These are phyloP conservation scores for Hipposideros larvatus DNA, from an alignment of 2,797 vertebrate species.

Conservation along the genomic window DNA sequence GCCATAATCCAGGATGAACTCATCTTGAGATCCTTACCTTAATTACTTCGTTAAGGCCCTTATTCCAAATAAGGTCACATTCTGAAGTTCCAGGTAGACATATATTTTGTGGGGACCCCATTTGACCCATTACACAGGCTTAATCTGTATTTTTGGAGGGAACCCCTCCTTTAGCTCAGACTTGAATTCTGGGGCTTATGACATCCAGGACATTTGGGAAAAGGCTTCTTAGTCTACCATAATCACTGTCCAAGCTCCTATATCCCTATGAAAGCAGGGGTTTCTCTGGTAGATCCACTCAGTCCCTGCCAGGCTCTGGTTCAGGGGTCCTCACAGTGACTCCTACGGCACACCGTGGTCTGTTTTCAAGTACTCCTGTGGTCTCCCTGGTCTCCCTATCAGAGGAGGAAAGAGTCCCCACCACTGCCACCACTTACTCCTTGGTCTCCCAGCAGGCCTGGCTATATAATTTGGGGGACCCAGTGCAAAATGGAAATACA, in stretches of 20 bases:
- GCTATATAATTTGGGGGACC: background rate
- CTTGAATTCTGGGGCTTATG: background rate
- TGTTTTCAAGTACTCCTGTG: background rate
- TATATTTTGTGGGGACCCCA: background rate
- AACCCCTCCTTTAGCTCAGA: background rate
- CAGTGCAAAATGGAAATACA: background rate
- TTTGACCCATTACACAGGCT: background rate
- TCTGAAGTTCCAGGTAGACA: background rate
- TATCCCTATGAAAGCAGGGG: background rate
- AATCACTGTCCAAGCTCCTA: background rate
- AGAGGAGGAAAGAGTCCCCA: background rate
- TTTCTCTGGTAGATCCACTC: background rate
- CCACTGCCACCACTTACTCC: background rate
- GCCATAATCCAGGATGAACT: background rate
- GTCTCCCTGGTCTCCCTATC: background rate
- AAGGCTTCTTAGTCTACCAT: background rate
- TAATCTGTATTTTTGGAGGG: background rate
- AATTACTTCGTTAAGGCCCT: background rate
- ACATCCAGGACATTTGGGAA: background rate
- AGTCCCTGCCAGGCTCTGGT: background rate
- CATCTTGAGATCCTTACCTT: background rate
- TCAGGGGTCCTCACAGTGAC: background rate
- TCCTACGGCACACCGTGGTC: background rate
- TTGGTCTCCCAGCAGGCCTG: background rate
- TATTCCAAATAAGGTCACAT: conserved; percentile 20